Conservation (phyloP, 2,113 vertebrate genomes). For the Dicentrarchus labrax region DNA sequence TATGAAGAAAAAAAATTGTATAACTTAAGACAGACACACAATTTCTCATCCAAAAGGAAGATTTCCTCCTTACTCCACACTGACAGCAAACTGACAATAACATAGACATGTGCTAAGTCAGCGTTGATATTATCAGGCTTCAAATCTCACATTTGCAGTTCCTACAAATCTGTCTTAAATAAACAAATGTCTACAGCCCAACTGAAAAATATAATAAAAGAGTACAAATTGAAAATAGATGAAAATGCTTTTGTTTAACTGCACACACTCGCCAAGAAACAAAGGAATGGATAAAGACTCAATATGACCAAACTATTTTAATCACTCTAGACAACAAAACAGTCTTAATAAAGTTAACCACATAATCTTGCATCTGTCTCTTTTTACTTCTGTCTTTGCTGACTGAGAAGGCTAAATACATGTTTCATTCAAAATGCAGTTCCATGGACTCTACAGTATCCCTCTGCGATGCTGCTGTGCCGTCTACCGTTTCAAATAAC, state of each 20-base stretch:
- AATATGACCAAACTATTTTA: constrained; percentile 68
- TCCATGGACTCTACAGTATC: constrained; percentile 14
- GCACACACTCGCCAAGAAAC: constrained; percentile 55
- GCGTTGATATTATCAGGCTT: constrained; percentile 47
- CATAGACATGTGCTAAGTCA: constrained; percentile 21
- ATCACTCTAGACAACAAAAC: constrained; percentile 61
- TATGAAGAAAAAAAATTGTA: constrained; percentile 37
- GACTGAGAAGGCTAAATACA: constrained; percentile 24
- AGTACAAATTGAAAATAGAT: constrained; percentile 40
- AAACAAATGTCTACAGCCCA: constrained; percentile 44
- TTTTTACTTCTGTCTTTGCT: constrained; percentile 18
- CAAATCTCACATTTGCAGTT: constrained; percentile 49
- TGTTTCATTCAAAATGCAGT: constrained; percentile 36
- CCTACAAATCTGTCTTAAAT: constrained; percentile 46
- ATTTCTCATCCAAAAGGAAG: constrained; percentile 38
- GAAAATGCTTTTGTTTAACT: constrained; percentile 62
- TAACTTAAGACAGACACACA: constrained; percentile 52
- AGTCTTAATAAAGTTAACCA: constrained; percentile 63
- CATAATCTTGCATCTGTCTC: constrained; percentile 42
- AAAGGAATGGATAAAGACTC: constrained; percentile 50
- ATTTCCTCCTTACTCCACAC: constrained; percentile 18
- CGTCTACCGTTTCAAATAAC: constrained; percentile 17
- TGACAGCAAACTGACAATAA: constrained; percentile 48
- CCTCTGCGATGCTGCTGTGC: constrained; percentile 1
- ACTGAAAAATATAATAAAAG: constrained; percentile 38